phyloP scores from a whole-genome alignment of 2,888 invertebrate species.

The Cotesia congregata region DNA sequence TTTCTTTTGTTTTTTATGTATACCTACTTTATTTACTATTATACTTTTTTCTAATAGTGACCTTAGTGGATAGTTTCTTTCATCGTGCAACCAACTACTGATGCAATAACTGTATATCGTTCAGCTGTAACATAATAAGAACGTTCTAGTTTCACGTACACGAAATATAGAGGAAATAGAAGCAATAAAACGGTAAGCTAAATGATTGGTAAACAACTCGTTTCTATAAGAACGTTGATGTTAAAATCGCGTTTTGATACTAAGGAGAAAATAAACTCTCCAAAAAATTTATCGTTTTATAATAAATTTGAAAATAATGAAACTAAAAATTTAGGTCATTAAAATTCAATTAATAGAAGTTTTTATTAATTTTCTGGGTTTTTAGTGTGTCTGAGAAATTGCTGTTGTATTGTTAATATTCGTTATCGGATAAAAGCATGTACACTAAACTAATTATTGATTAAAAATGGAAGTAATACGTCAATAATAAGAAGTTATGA shows the following conservation, averaged over 20 bases:
- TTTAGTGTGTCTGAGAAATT: no score
- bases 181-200: constrained; percentile 32
- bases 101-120: constrained; percentile 24
- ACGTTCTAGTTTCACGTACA: constrained; percentile 18
- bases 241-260: constrained; percentile 45
- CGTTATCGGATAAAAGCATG: no score
- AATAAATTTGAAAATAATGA: not conserved
- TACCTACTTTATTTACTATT: constrained; percentile 3
- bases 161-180: constrained; percentile 4
- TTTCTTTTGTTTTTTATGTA: constrained; percentile 11
- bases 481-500: no score
- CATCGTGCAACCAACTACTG: not conserved
- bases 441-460: no score
- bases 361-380: no score
- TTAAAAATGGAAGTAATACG: no score
- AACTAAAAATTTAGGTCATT: not conserved
- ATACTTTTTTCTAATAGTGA: constrained; percentile 9
- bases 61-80: constrained; percentile 1
- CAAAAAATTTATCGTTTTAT: constrained; percentile 6
- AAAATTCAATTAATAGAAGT: no score
- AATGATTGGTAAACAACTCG: constrained; percentile 29
- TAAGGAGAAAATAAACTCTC: constrained; percentile 20
- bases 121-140: constrained; percentile 18
- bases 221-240: constrained; percentile 43
- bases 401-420: no score